Evolutionary conservation across 2,888 invertebrate species (phyloP).

Genomic region (Drosophila parthenogenetica): DNA sequence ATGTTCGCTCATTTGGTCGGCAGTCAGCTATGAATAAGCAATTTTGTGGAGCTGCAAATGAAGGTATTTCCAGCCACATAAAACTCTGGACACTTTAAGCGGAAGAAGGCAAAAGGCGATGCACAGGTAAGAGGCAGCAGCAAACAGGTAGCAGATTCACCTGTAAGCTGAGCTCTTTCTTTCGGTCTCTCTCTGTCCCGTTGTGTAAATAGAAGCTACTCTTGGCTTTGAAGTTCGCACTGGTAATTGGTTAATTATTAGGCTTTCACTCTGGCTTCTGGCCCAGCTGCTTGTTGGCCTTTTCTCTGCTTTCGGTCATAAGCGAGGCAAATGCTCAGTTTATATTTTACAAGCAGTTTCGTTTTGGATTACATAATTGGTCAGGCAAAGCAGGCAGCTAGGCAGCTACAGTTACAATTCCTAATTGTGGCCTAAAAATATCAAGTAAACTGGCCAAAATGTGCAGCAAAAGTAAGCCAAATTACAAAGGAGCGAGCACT

Average conservation of each 20-base stretch:
- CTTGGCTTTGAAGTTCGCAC: conserved; percentile 62
- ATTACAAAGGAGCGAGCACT: conserved; percentile 2
- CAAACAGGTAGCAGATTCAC: conserved; percentile 18
- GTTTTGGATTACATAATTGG: conserved; percentile 40
- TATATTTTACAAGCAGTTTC: conserved; percentile 10
- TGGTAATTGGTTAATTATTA: conserved; percentile 77
- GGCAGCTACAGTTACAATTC: conserved; percentile 12
- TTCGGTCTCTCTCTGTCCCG: neutral
- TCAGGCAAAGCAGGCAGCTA: conserved; percentile 17
- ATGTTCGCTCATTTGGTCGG: conserved; percentile 68
- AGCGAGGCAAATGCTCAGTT: conserved; percentile 18
- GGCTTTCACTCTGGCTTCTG: conserved; percentile 33
- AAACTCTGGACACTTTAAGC: conserved; percentile 8
- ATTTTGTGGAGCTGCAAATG: conserved; percentile 53
- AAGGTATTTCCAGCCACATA: conserved; percentile 35
- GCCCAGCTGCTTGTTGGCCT: neutral
- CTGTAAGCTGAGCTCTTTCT: conserved; percentile 20
- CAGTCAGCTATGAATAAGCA: conserved; percentile 74
- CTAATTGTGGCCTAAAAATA: conserved; percentile 24
- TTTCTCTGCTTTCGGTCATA: conserved; percentile 25
- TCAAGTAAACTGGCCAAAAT: conserved; percentile 1
- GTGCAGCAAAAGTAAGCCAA: conserved; percentile 1
- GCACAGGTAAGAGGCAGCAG: neutral
- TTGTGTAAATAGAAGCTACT: conserved; percentile 12
- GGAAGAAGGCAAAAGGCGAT: conserved; percentile 15